A percentile compares a stretch with the other conserved stretches of the same genome.
Evolutionary conservation across 2,888 invertebrate genomes (phyloP).

Genomic region (Embidobia sp.): DNA sequence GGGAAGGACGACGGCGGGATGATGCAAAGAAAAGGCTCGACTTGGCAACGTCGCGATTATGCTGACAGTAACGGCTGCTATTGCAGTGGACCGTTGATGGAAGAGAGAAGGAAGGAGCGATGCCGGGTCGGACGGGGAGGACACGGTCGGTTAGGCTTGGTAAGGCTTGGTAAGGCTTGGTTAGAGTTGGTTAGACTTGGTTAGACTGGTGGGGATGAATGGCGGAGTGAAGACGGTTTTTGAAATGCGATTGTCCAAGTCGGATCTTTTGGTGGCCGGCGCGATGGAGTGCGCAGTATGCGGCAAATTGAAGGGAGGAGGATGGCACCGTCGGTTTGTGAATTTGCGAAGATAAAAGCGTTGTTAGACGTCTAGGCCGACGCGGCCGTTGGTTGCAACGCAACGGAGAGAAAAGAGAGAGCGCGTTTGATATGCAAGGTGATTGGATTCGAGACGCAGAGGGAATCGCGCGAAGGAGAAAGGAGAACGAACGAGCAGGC

Average conservation of each 20-base stretch:
- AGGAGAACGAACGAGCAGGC: constrained; percentile 65
- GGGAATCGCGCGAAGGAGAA: constrained; percentile 25
- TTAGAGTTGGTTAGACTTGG: too few relatives aligned
- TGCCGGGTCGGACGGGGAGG: constrained; percentile 9
- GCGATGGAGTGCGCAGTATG: too few relatives aligned
- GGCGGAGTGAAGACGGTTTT: constrained; percentile 63
- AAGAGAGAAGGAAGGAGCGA: constrained; percentile 28
- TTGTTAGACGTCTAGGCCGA: constrained; percentile 72
- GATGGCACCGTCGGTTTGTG: constrained; percentile 66
- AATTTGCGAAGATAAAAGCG: constrained; percentile 76
- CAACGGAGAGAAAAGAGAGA: constrained; percentile 63
- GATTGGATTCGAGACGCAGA: constrained; percentile 62
- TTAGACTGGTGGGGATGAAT: constrained; percentile 13
- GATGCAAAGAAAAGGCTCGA: constrained; percentile 43
- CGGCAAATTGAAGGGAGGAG: too few relatives aligned
- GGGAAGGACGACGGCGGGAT: constrained; percentile 39
- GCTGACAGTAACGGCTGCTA: constrained; percentile 53
- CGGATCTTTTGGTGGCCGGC: too few relatives aligned
- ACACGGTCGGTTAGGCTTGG: too few relatives aligned
- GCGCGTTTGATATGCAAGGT: constrained; percentile 61
- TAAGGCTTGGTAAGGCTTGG: too few relatives aligned
- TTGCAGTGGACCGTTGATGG: constrained; percentile 59
- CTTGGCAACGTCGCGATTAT: constrained; percentile 65
- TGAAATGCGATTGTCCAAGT: constrained; percentile 32
- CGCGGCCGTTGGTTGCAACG: constrained; percentile 15